phyloP scores from a whole-genome alignment of 2,888 invertebrate genomes.

The Hybos culiciformis region DNA sequence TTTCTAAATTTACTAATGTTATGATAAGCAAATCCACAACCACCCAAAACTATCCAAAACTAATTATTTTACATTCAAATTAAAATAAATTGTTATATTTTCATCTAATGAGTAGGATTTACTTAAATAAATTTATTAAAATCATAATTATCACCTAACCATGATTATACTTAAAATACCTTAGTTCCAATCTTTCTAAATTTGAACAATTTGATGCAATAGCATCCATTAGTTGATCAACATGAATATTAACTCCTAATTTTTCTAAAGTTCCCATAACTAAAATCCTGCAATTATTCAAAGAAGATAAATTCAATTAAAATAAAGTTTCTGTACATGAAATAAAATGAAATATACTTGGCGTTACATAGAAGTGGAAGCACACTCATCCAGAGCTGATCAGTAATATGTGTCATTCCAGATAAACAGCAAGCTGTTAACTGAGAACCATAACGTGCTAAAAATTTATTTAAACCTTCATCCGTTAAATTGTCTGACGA shows the following conservation, averaged over 20 bases:
- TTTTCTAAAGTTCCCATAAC: conserved; percentile 96
- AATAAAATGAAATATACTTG: conserved; percentile 43
- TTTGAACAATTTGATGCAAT: conserved; percentile 85
- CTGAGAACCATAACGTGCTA: conserved; percentile 79
- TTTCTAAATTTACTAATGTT: no score
- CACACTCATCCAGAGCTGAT: conserved; percentile 94
- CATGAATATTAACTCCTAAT: conserved; percentile 90
- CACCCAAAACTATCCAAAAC: background rate
- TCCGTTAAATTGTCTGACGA: conserved; percentile 92
- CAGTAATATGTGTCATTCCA: conserved; percentile 96
- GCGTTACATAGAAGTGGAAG: conserved; percentile 83
- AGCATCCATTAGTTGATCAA: conserved; percentile 95
- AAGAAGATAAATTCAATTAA: background rate
- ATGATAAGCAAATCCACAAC: no score
- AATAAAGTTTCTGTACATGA: background rate
- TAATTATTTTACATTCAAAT: background rate
- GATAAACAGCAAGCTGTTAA: conserved; percentile 77
- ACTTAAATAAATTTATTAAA: background rate
- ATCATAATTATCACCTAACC: background rate
- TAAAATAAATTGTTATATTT: background rate
- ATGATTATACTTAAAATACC: conserved; percentile 32
- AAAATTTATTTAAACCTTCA: conserved; percentile 80
- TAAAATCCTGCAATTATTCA: conserved; percentile 56
- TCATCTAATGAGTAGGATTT: background rate
- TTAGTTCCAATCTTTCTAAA: conserved; percentile 82